A percentile compares a stretch with the other conserved stretches of the same genome.
These are phyloP conservation scores for Cephus pulcher DNA, from an alignment of 2,888 invertebrate genomes.

Conservation along the genomic window DNA sequence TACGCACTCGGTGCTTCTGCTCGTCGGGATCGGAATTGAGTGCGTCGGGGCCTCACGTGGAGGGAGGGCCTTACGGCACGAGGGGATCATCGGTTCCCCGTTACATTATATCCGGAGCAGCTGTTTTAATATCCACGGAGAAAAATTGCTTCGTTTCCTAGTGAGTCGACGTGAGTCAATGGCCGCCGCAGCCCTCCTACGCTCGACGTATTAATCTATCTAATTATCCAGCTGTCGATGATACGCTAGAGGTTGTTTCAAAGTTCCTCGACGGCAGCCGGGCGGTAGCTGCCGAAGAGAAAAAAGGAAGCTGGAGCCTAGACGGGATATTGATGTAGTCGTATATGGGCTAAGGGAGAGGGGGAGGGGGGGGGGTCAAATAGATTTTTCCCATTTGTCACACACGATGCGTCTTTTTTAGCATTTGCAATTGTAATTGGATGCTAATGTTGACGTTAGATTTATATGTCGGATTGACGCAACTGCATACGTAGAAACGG, in stretches of 20 bases:
- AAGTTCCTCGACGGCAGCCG: background rate
- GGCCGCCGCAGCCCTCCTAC: background rate
- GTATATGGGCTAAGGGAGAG: background rate
- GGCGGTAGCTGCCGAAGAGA: background rate
- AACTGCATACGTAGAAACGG: background rate
- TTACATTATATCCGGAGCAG: background rate
- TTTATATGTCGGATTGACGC: background rate
- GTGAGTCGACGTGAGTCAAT: background rate
- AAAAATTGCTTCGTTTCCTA: background rate
- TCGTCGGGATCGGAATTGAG: conserved; percentile 14
- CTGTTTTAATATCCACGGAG: background rate
- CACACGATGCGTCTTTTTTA: background rate
- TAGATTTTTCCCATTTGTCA: background rate
- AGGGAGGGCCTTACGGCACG: too few species aligned
- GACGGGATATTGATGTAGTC: background rate
- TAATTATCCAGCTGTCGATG: background rate
- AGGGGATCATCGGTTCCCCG: background rate
- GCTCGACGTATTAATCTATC: background rate
- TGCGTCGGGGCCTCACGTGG: background rate
- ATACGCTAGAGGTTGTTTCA: background rate
- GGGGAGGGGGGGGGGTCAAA: background rate
- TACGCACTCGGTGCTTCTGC: conserved; percentile 40
- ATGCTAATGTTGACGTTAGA: background rate
- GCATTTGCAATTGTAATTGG: background rate
- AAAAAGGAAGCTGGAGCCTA: background rate